phyloP scores from a whole-genome alignment of 2,888 invertebrate genomes.

The Tanytarsus gracilentus region DNA sequence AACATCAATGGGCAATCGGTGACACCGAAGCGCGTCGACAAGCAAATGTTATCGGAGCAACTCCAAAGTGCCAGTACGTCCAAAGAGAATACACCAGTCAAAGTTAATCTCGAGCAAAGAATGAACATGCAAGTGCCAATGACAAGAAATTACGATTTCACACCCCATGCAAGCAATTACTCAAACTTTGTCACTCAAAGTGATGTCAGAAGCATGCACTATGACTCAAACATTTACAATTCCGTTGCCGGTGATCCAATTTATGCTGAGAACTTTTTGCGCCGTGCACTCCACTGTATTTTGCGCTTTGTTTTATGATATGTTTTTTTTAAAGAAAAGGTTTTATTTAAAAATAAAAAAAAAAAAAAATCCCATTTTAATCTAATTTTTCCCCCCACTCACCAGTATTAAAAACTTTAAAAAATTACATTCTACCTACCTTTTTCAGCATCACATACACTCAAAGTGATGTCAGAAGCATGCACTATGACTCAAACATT shows the following conservation, averaged over 20 bases:
- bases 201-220: background rate
- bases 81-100: slow-evolving; percentile 1
- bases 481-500: slow-evolving; percentile 15
- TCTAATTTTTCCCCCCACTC: too few relatives aligned
- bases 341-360: too few relatives aligned
- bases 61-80: background rate
- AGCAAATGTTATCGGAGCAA: slow-evolving; percentile 15
- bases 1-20: slow-evolving; percentile 16
- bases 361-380: too few relatives aligned
- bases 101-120: slow-evolving; percentile 19
- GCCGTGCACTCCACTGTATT: too few relatives aligned
- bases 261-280: slow-evolving; percentile 15
- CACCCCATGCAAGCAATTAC: slow-evolving; percentile 16
- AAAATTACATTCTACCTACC: too few relatives aligned
- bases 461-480: background rate
- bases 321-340: too few relatives aligned
- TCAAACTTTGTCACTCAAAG: background rate
- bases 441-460: too few relatives aligned
- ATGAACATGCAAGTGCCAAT: slow-evolving; percentile 10
- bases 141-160: slow-evolving; percentile 1
- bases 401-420: too few relatives aligned
- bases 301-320: too few relatives aligned
- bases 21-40: slow-evolving; percentile 16
- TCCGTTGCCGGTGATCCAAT: slow-evolving; percentile 23
- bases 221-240: slow-evolving; percentile 22